Percentiles rank a stretch among this genome's conserved stretches.
Conservation (phyloP, 2,888 invertebrate species). For the Chymomyza procnemis region DNA sequence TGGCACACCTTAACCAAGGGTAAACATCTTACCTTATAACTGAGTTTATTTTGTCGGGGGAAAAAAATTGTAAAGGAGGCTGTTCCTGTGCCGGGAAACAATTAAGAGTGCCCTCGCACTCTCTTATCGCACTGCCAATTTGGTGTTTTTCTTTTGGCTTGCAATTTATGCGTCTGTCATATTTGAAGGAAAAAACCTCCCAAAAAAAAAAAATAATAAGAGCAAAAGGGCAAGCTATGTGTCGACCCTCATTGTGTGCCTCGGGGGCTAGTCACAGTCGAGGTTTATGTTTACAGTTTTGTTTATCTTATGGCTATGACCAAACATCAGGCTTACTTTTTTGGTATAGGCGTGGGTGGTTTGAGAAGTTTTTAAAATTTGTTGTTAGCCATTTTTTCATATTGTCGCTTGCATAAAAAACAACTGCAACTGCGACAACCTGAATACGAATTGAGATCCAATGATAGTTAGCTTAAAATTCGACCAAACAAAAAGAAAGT, state of each 20-base stretch:
- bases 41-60: slow-evolving; percentile 29
- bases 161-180: neutral
- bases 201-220: neutral
- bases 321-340: neutral
- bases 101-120: slow-evolving; percentile 47
- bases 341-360: neutral
- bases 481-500: too few species aligned
- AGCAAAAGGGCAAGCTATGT: neutral
- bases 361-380: too few species aligned
- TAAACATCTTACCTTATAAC: slow-evolving; percentile 46
- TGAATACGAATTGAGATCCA: too few species aligned
- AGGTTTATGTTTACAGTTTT: slow-evolving; percentile 3
- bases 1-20: slow-evolving; percentile 32
- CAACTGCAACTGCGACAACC: too few species aligned
- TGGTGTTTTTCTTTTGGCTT: neutral
- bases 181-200: neutral
- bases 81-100: slow-evolving; percentile 44
- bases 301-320: slow-evolving; percentile 4
- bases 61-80: slow-evolving; percentile 16
- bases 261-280: neutral
- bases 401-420: too few species aligned
- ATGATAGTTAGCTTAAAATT: too few species aligned
- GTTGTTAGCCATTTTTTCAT: too few species aligned
- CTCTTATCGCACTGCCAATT: neutral
- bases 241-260: neutral